These are phyloP conservation scores for Gobius niger DNA, from an alignment of 2,113 vertebrate genomes.

Conservation along the genomic window DNA sequence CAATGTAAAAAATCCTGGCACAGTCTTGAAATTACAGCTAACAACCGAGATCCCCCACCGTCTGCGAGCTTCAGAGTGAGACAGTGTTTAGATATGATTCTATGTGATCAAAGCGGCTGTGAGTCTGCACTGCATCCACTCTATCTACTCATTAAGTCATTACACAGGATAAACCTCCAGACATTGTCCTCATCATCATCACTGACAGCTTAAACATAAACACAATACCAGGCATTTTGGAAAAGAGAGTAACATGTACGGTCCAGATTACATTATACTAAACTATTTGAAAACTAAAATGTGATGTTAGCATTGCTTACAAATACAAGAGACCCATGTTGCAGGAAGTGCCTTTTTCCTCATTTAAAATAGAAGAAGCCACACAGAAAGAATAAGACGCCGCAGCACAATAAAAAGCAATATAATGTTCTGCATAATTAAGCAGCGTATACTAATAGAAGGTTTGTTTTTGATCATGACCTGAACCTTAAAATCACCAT, in stretches of 20 bases:
- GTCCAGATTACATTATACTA: not conserved
- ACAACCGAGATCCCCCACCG: slow-evolving; percentile 48
- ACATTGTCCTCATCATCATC: slow-evolving; percentile 49
- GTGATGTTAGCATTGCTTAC: no score
- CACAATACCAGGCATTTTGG: slow-evolving; percentile 41
- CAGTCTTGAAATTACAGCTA: not conserved
- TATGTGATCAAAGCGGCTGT: slow-evolving; percentile 51
- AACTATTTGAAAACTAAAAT: no score
- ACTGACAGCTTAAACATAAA: slow-evolving; percentile 38
- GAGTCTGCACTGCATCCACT: slow-evolving; percentile 47
- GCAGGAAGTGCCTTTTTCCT: no score
- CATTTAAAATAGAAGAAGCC: no score
- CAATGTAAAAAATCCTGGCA: not conserved
- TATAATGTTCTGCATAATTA: no score
- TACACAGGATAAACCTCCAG: slow-evolving; percentile 47
- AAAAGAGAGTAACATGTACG: not conserved
- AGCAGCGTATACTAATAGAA: not conserved
- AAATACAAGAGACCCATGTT: no score
- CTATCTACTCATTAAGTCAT: slow-evolving; percentile 63
- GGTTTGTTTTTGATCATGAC: slow-evolving; percentile 55
- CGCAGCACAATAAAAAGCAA: no score
- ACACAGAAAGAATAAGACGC: no score
- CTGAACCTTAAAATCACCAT: slow-evolving; percentile 54
- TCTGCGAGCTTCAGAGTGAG: slow-evolving; percentile 26
- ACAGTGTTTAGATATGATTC: slow-evolving; percentile 51